phyloP scores from a whole-genome alignment of 2,888 invertebrate genomes.

The Acanthosepion lycidas region DNA sequence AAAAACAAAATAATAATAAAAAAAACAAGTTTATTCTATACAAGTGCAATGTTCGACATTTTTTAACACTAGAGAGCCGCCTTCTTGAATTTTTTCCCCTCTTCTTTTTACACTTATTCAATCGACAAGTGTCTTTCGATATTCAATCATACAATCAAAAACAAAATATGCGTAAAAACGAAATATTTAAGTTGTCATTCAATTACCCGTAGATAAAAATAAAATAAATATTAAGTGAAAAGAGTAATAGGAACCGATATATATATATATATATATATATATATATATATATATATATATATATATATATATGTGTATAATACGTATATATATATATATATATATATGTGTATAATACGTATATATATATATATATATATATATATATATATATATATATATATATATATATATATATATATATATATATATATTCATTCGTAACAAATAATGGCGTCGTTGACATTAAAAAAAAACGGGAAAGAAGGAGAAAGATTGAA shows the following conservation, averaged over 20 bases:
- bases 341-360: not conserved
- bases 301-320: not conserved
- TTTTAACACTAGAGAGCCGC: not conserved
- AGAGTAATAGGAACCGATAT: not conserved
- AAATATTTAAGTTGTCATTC: not conserved
- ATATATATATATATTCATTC: not conserved
- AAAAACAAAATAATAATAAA: not conserved
- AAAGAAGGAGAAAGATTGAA: not conserved
- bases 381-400: too few relatives aligned
- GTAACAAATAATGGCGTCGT: not conserved
- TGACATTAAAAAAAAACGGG: not conserved
- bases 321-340: not conserved
- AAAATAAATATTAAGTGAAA: not conserved
- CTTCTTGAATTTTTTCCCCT: not conserved
- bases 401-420: too few relatives aligned
- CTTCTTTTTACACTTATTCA: not conserved
- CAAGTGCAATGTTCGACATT: not conserved
- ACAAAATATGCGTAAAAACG: not conserved
- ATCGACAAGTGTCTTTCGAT: not conserved
- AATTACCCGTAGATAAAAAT: slow-evolving; percentile 18
- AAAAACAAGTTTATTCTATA: not conserved
- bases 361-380: not conserved
- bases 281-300: not conserved
- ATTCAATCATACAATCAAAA: not conserved
- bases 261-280: not conserved